Evolutionary conservation across 1,140 invertebrate species (phyloP).

Genomic region (Amphibalanus amphitrite): DNA sequence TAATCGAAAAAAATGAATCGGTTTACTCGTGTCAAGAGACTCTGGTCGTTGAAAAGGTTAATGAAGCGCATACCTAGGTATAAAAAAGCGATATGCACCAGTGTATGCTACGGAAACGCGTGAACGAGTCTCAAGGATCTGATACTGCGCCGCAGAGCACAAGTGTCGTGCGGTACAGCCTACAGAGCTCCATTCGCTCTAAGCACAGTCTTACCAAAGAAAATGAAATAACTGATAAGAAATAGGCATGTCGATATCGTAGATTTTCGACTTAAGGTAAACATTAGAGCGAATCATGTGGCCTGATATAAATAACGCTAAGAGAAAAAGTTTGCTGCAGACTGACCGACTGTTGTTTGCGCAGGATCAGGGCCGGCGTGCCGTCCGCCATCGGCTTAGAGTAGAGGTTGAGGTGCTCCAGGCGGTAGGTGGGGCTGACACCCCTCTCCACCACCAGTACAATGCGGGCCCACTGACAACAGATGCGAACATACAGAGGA

Average conservation of each 20-base stretch:
- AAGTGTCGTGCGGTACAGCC: too few species aligned
- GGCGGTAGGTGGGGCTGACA: conserved; percentile 64
- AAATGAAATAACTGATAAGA: conserved; percentile 16
- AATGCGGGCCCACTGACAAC: conserved; percentile 76
- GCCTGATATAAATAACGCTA: too few species aligned
- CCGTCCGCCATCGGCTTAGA: conserved; percentile 92
- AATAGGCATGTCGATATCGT: not conserved
- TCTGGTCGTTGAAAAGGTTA: too few species aligned
- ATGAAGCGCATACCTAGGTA: too few species aligned
- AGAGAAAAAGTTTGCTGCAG: not conserved
- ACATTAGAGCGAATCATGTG: not conserved
- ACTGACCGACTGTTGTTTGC: conserved; percentile 60
- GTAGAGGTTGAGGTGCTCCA: conserved; percentile 70
- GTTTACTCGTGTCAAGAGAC: too few species aligned
- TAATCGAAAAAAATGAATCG: too few species aligned
- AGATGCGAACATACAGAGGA: not conserved
- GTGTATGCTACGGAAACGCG: too few species aligned
- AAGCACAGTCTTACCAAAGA: too few species aligned
- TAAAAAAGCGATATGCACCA: too few species aligned
- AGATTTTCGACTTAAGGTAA: conserved; percentile 5
- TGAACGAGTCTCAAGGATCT: too few species aligned
- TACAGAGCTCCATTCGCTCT: too few species aligned
- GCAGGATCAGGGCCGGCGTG: conserved; percentile 62
- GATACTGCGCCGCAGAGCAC: too few species aligned
- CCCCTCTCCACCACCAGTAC: conserved; percentile 92